A percentile compares a stretch with the other conserved stretches of the same genome.
Evolutionary conservation across 2,888 invertebrate genomes (phyloP).

Genomic region (Drosophila stalkeri): DNA sequence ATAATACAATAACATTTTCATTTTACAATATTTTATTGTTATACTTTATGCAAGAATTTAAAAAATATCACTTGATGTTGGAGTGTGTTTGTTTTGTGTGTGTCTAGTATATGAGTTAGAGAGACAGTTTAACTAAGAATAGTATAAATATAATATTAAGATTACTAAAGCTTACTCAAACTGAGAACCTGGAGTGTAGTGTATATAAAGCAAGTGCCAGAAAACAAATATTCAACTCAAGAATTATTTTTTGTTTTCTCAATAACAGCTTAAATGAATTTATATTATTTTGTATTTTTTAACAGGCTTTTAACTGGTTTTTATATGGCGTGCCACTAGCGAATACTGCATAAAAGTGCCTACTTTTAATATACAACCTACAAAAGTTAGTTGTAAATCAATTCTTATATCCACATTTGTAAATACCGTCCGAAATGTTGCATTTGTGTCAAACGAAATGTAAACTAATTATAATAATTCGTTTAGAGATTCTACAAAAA

Average conservation of each 20-base stretch:
- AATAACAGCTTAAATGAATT: constrained; percentile 18
- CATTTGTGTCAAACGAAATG: constrained; percentile 65
- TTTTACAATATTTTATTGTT: constrained; percentile 57
- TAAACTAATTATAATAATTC: constrained; percentile 46
- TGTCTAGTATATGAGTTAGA: constrained; percentile 21
- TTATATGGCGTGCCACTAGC: constrained; percentile 56
- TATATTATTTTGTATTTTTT: background rate
- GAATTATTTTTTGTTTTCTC: constrained; percentile 2
- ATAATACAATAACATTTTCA: constrained; percentile 21
- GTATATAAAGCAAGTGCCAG: constrained; percentile 23
- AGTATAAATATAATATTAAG: constrained; percentile 40
- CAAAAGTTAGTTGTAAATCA: constrained; percentile 46
- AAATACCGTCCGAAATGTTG: constrained; percentile 53
- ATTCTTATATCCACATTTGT: constrained; percentile 26
- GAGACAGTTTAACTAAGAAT: constrained; percentile 25
- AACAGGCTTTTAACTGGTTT: constrained; percentile 38
- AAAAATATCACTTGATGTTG: constrained; percentile 74
- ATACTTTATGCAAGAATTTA: constrained; percentile 60
- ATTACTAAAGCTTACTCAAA: constrained; percentile 53
- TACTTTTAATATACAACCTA: constrained; percentile 61
- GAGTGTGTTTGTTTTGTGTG: constrained; percentile 41
- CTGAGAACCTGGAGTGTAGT: constrained; percentile 28
- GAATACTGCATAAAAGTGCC: constrained; percentile 58
- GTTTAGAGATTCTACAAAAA: constrained; percentile 15
- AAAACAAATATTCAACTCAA: constrained; percentile 6